These are phyloP conservation scores for Uria aalge DNA, from an alignment of 2,113 vertebrate species.

Conservation along the genomic window DNA sequence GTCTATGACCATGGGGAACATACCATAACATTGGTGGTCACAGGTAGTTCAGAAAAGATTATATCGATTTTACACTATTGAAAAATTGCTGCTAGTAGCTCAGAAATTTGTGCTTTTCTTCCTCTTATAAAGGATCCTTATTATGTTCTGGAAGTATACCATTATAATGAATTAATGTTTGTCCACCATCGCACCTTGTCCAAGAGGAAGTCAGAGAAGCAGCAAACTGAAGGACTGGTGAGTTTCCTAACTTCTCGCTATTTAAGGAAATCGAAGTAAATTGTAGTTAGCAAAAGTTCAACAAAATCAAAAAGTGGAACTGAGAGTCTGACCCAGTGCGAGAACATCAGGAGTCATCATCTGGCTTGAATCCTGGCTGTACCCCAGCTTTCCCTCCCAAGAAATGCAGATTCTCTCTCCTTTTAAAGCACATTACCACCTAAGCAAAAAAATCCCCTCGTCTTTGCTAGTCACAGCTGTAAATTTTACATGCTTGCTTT, in stretches of 20 bases:
- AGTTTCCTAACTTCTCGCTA: neutral
- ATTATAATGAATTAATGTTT: neutral
- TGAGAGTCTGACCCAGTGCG: neutral
- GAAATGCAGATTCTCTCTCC: conserved; percentile 21
- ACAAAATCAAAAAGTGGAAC: neutral
- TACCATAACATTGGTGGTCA: neutral
- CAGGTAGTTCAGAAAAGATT: neutral
- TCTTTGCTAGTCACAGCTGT: neutral
- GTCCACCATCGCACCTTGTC: neutral
- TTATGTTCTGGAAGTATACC: neutral
- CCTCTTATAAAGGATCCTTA: neutral
- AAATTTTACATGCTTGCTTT: neutral
- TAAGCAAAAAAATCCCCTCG: neutral
- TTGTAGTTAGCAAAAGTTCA: neutral
- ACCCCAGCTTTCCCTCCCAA: neutral
- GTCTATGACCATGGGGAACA: neutral
- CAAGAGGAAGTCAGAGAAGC: neutral
- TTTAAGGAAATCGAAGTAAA: neutral
- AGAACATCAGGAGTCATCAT: neutral
- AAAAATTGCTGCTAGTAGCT: neutral
- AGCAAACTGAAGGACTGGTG: neutral
- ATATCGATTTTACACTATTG: neutral
- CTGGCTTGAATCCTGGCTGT: neutral
- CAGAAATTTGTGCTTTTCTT: neutral
- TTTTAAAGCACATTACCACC: conserved; percentile 1